phyloP scores from a whole-genome alignment of 2,113 vertebrate genomes.

The Sorex fumeus region DNA sequence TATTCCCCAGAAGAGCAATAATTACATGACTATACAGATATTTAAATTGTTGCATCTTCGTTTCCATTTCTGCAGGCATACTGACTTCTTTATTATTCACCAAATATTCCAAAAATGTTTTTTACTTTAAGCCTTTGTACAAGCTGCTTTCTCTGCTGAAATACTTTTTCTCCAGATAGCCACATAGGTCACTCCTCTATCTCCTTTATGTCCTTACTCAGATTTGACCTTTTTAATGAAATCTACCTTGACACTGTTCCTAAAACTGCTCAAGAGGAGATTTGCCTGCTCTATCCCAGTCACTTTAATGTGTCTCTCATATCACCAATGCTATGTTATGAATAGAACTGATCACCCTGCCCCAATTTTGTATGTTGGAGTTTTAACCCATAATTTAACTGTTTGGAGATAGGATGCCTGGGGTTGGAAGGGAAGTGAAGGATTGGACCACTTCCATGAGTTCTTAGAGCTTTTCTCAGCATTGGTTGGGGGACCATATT shows the following conservation, averaged over 20 bases:
- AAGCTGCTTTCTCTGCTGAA: constrained; percentile 1
- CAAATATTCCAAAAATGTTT: background rate
- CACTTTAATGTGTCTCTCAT: background rate
- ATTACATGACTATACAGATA: background rate
- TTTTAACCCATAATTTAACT: background rate
- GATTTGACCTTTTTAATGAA: background rate
- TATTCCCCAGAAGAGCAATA: background rate
- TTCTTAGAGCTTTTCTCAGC: background rate
- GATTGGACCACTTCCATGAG: background rate
- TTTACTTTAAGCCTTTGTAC: background rate
- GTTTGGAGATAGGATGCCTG: background rate
- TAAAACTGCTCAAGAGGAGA: background rate
- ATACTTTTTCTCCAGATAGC: background rate
- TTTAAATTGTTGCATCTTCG: background rate
- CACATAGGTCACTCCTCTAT: background rate
- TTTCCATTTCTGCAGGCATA: background rate
- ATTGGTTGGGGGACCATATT: too few species aligned
- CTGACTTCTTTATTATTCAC: constrained; percentile 2
- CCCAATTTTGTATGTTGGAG: background rate
- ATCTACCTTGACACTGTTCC: background rate
- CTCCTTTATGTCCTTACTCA: background rate
- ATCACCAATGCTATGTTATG: constrained; percentile 9
- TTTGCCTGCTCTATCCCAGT: background rate
- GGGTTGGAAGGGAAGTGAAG: background rate
- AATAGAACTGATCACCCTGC: background rate